Evolutionary conservation across 2,113 vertebrate species (phyloP).

Genomic region (Paradisaea rubra): DNA sequence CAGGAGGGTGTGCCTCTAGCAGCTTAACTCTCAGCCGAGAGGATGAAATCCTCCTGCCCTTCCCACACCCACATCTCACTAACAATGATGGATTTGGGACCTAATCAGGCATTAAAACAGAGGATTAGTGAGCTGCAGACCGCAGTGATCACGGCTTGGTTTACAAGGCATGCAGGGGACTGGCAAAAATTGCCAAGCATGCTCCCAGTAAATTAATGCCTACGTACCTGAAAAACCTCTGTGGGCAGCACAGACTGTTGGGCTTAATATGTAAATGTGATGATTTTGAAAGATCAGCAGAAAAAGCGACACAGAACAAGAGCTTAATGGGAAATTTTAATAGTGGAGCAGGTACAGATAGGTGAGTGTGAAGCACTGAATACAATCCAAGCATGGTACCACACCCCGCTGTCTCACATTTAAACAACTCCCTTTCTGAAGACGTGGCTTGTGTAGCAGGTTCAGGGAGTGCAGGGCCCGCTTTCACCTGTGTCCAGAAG

Average conservation of each 20-base stretch:
- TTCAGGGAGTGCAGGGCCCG: neutral
- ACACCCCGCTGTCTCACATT: neutral
- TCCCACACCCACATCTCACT: conserved; percentile 9
- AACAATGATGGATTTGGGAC: conserved; percentile 38
- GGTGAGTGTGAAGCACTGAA: rapidly evolving
- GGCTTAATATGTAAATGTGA: neutral
- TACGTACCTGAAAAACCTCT: neutral
- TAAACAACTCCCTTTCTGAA: neutral
- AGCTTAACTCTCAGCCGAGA: conserved; percentile 18
- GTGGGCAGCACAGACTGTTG: neutral
- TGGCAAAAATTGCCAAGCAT: neutral
- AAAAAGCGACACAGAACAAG: neutral
- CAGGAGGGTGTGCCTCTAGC: neutral
- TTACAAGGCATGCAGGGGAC: neutral
- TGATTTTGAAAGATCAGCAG: neutral
- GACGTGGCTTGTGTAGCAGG: neutral
- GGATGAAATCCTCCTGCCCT: conserved; percentile 33
- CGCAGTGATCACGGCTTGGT: rapidly evolving
- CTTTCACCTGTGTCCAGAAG: neutral
- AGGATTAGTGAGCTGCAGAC: conserved; percentile 33
- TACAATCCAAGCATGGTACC: neutral
- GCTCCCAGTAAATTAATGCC: neutral
- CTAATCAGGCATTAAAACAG: conserved; percentile 58
- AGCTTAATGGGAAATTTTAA: neutral
- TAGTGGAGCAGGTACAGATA: neutral